These are phyloP conservation scores for Eupithecia subumbrata DNA, from an alignment of 2,888 invertebrate genomes.

Conservation along the genomic window DNA sequence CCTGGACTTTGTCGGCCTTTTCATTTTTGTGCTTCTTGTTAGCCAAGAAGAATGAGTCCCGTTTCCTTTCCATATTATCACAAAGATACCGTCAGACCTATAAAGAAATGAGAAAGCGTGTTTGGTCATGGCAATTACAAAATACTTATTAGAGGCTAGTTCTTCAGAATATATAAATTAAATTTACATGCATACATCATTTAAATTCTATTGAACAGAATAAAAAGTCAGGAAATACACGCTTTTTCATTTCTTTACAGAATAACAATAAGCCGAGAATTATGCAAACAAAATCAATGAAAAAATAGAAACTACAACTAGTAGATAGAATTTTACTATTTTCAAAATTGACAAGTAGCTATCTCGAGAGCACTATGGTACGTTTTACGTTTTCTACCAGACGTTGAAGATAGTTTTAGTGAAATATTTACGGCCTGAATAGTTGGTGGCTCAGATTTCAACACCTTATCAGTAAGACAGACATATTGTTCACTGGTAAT, in stretches of 20 bases:
- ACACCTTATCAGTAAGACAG: conserved; percentile 40
- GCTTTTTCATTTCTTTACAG: conserved; percentile 68
- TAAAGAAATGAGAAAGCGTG: conserved; percentile 81
- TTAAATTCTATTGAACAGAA: conserved; percentile 17
- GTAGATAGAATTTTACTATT: background rate
- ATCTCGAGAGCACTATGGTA: background rate
- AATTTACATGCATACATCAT: conserved; percentile 22
- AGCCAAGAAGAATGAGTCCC: conserved; percentile 66
- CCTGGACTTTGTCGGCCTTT: conserved; percentile 28
- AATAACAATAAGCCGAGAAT: background rate
- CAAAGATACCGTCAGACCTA: conserved; percentile 65
- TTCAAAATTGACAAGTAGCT: background rate
- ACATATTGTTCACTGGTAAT: conserved; percentile 32
- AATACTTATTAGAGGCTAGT: conserved; percentile 24
- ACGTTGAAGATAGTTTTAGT: background rate
- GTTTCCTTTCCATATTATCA: conserved; percentile 68
- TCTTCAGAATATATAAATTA: conserved; percentile 10
- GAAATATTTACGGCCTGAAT: background rate
- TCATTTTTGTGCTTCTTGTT: conserved; percentile 56
- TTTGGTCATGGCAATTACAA: conserved; percentile 61
- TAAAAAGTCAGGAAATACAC: conserved; percentile 54
- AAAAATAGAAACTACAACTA: background rate
- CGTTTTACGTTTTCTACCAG: background rate
- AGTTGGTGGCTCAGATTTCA: background rate
- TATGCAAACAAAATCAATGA: background rate